phyloP scores from a whole-genome alignment of 2,888 invertebrate species.

The Drosophila falleni region DNA sequence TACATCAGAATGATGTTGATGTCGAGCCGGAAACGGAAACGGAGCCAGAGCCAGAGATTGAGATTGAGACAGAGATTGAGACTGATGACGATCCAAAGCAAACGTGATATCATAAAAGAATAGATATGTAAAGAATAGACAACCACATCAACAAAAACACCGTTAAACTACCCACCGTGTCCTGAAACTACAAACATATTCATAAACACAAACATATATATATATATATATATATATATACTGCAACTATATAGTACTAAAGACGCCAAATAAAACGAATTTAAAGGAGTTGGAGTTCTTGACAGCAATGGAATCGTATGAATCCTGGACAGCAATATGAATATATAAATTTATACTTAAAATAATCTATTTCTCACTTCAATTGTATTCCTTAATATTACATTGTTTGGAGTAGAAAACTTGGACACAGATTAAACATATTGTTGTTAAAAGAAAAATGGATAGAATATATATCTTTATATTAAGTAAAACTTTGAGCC shows the following conservation, averaged over 20 bases:
- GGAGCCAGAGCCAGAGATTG: not conserved
- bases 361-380: not conserved
- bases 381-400: not conserved
- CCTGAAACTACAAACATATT: conserved; percentile 1
- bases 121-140: not conserved
- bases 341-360: no score
- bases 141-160: not conserved
- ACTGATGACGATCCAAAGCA: conserved; percentile 40
- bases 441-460: not conserved
- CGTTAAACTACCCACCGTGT: conserved; percentile 24
- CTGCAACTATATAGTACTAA: conserved; percentile 6
- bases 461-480: not conserved
- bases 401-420: not conserved
- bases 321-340: no score
- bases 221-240: conserved; percentile 2
- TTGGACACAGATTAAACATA: not conserved
- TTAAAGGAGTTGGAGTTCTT: conserved; percentile 22
- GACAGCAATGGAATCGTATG: not conserved
- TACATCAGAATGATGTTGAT: conserved; percentile 21
- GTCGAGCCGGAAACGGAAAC: conserved; percentile 24
- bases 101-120: conserved; percentile 20
- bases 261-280: conserved; percentile 31
- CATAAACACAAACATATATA: conserved; percentile 1
- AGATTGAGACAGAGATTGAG: conserved; percentile 54
- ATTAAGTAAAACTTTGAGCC: not conserved